Evolutionary conservation across 2,888 invertebrate genomes (phyloP).

Genomic region (Sarcophaga subvicina): DNA sequence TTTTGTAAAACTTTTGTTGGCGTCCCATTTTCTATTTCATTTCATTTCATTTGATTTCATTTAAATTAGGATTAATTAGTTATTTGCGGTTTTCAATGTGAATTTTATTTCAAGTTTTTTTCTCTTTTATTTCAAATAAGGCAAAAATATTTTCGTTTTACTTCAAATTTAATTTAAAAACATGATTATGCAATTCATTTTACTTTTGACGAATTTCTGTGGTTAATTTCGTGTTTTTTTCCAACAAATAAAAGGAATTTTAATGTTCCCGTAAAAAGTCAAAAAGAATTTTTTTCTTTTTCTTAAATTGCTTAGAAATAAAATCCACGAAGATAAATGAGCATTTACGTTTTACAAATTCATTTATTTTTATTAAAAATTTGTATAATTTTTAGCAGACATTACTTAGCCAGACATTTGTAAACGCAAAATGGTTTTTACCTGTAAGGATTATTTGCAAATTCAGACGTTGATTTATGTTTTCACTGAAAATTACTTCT

Average conservation of each 20-base stretch:
- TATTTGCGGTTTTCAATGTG: not conserved
- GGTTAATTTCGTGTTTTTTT: not conserved
- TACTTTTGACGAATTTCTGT: constrained; percentile 26
- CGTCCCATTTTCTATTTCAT: not conserved
- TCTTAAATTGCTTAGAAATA: not conserved
- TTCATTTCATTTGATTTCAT: constrained; percentile 27
- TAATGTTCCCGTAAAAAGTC: not conserved
- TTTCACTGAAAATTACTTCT: not conserved
- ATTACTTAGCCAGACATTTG: not conserved
- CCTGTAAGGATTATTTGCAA: not conserved
- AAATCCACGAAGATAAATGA: constrained; percentile 24
- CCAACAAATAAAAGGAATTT: not conserved
- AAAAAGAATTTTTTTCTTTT: not conserved
- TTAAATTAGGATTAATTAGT: constrained; percentile 37
- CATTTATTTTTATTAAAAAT: constrained; percentile 38
- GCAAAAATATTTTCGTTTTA: not conserved
- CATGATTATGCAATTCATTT: constrained; percentile 57
- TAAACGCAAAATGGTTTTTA: not conserved
- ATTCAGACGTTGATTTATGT: not conserved
- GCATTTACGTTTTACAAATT: not conserved
- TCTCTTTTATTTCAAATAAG: too few relatives aligned
- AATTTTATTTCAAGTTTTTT: too few relatives aligned
- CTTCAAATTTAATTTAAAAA: constrained; percentile 54
- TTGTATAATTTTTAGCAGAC: not conserved
- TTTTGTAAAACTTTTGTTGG: constrained; percentile 1